These are phyloP conservation scores for Galleria mellonella DNA, from an alignment of 1,140 invertebrate genomes.

Conservation along the genomic window DNA sequence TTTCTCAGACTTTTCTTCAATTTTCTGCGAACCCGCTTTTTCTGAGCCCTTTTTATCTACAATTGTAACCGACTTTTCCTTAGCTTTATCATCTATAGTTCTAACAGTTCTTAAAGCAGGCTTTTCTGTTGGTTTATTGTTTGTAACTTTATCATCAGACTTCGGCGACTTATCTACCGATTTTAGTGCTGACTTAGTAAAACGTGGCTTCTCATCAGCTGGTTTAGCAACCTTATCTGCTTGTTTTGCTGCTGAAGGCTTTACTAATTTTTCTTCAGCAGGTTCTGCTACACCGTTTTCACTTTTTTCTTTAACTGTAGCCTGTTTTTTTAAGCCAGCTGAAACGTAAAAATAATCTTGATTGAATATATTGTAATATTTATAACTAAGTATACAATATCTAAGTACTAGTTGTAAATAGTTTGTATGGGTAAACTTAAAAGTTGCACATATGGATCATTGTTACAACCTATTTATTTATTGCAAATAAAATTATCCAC, in stretches of 20 bases:
- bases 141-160: conserved; percentile 34
- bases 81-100: conserved; percentile 57
- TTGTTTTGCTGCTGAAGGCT: conserved; percentile 52
- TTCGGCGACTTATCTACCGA: conserved; percentile 33
- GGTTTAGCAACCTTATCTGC: conserved; percentile 41
- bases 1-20: neutral
- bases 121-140: conserved; percentile 49
- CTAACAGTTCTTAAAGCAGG: conserved; percentile 47
- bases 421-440: no score
- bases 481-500: no score
- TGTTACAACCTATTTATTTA: no score
- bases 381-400: no score
- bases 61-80: conserved; percentile 59
- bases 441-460: no score
- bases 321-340: conserved; percentile 60
- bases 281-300: conserved; percentile 49
- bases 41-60: conserved; percentile 44
- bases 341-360: conserved; percentile 21
- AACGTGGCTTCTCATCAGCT: conserved; percentile 47
- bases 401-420: no score
- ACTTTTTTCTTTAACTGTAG: conserved; percentile 52
- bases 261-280: conserved; percentile 54
- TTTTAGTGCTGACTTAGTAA: conserved; percentile 51
- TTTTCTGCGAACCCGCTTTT: neutral
- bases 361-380: no score